A percentile compares a stretch with the other conserved stretches of the same genome.
Evolutionary conservation across 2,113 vertebrate genomes (phyloP).

Genomic region (Entomyzon cyanotis): DNA sequence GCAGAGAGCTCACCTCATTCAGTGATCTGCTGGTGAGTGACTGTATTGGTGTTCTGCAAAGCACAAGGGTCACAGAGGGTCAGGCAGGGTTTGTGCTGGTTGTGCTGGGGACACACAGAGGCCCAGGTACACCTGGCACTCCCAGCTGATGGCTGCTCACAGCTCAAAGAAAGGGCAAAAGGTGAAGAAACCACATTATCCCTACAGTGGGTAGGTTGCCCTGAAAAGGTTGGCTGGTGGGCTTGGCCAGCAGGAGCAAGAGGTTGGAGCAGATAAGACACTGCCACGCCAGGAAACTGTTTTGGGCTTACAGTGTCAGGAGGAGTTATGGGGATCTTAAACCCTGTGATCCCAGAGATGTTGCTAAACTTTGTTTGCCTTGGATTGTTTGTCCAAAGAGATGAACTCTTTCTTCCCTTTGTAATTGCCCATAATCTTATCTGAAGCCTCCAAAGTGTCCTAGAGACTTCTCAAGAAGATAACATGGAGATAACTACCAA

Average conservation of each 20-base stretch:
- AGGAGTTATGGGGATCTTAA: not conserved
- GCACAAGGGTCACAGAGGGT: not conserved
- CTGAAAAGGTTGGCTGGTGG: not conserved
- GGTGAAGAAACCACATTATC: not conserved
- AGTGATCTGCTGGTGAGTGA: not conserved
- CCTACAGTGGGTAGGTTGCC: not conserved
- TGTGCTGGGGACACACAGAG: not conserved
- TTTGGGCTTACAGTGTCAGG: not conserved
- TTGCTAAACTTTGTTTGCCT: conserved; percentile 26
- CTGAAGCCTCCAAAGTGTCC: not conserved
- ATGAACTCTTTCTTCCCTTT: not conserved
- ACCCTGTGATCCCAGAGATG: not conserved
- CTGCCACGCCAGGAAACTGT: not conserved
- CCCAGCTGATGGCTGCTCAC: not conserved
- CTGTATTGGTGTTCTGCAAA: not conserved
- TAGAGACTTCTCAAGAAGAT: not conserved
- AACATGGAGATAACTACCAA: not conserved
- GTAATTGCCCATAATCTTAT: not conserved
- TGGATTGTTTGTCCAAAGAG: not conserved
- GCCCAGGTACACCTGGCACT: too few species aligned
- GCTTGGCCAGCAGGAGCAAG: not conserved
- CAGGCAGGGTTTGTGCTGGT: not conserved
- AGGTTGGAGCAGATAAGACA: not conserved
- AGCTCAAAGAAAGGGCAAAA: not conserved
- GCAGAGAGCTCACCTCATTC: not conserved